Percentiles rank a stretch among this genome's conserved stretches.
Evolutionary conservation across 2,888 invertebrate species (phyloP).

Genomic region (Lepidocyrtoides sp.): DNA sequence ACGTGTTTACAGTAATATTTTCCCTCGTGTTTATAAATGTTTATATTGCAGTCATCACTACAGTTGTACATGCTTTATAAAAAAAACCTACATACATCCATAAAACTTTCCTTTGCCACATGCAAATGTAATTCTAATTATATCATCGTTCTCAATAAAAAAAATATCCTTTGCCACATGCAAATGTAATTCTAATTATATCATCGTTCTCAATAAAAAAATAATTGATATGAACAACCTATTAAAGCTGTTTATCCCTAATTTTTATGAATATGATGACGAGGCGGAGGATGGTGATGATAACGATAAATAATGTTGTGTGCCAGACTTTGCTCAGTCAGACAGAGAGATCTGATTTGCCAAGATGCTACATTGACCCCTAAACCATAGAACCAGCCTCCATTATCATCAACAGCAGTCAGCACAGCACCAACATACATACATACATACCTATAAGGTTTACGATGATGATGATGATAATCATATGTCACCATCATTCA

Average conservation of each 20-base stretch:
- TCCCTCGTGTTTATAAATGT: not conserved
- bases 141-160: constrained; percentile 13
- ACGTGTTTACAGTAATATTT: not conserved
- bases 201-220: constrained; percentile 2
- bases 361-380: constrained; percentile 64
- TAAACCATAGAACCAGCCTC: constrained; percentile 59
- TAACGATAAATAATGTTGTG: constrained; percentile 37
- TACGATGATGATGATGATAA: too few relatives aligned
- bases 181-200: constrained; percentile 29
- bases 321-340: constrained; percentile 56
- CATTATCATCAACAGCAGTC: constrained; percentile 34
- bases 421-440: too few relatives aligned
- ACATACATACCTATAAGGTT: too few relatives aligned
- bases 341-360: constrained; percentile 59
- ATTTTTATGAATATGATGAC: constrained; percentile 44
- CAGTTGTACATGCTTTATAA: not conserved
- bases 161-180: not conserved
- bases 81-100: not conserved
- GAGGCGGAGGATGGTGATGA: constrained; percentile 34
- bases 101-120: constrained; percentile 11
- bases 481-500: constrained; percentile 37
- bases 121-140: constrained; percentile 26
- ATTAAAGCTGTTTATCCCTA: constrained; percentile 19
- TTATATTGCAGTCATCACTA: not conserved
- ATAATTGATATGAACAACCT: not conserved